Evolutionary conservation across 2,113 vertebrate species (phyloP), one percentile per base, ranked within the genome.

Genomic region (Fregetta grallaria): DNA sequence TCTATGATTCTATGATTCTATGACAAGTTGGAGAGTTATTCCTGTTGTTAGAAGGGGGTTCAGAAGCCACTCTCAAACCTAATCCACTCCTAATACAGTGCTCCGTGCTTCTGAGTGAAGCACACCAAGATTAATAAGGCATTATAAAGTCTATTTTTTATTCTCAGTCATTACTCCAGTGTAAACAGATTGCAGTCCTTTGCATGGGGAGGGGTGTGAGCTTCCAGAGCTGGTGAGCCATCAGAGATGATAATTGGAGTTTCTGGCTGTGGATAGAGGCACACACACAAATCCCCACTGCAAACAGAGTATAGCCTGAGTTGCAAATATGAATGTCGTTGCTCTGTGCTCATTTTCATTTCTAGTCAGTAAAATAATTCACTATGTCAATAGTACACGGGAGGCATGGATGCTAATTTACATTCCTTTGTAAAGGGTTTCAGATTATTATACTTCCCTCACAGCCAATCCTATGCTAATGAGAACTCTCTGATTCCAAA

Each of bases 321-420:
- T 84, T 92, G 86, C 81, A 76, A 80, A 83, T 91, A 82, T 40
- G 81, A 90, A 59, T 80, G 42, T 90, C 44, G 8, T 59, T 91
- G 53, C 70, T 94, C 45, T 0, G 0, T 94, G 62, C 77, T 94
- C 74, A 63, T 95, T 95, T 91, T 94, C 59, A 76, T 94, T 95
- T 90, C 80, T 82, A 96, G 55, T 52, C 63, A 93, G 94, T 91
- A 96, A 94, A 97, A 97, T 92, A 95, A 95, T 96, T 97, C 94
- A 88, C 84, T 96, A 50, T 95, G 94, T 90, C 96, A 97, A 96
- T 95, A 96, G 77, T 59, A 95, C 91, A 95, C 40, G 42, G 93
- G 94, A 96, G 92, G 93, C 75, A 95, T 25, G 49, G 86, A 78
- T 95, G 94, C 78, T 96, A 84, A 96, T 97, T 94, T 97, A 90